Percentiles rank a stretch among this genome's conserved stretches.
These are phyloP conservation scores for Malurus leucopterus DNA, from an alignment of 2,797 vertebrate genomes.

Conservation along the genomic window DNA sequence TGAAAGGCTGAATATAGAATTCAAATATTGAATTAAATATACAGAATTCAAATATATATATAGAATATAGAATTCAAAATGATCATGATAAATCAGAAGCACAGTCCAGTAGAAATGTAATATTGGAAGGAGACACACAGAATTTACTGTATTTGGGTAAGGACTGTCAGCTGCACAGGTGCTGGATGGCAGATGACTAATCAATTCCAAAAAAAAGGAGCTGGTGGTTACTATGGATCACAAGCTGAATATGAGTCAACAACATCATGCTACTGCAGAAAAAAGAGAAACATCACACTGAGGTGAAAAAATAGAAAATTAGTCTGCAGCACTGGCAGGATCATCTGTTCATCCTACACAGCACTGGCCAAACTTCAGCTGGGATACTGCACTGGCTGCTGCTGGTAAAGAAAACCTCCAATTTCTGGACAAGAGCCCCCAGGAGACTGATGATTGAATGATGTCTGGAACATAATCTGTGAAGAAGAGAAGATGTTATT, in stretches of 20 bases:
- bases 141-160: background rate
- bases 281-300: background rate
- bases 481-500: background rate
- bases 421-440: background rate
- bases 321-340: background rate
- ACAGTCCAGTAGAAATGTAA: background rate
- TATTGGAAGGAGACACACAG: accelerated
- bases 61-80: background rate
- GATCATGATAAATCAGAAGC: background rate
- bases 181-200: background rate
- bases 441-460: background rate
- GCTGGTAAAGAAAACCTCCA: background rate
- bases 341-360: background rate
- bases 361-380: background rate
- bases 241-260: conserved; percentile 48
- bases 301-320: conserved; percentile 30
- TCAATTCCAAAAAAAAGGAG: background rate
- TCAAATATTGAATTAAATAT: background rate
- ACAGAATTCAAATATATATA: no score
- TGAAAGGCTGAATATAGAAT: background rate
- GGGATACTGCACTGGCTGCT: background rate
- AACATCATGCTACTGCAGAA: conserved; percentile 18
- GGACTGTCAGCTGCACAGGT: background rate
- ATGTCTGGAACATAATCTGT: background rate
- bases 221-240: conserved; percentile 8